These are phyloP conservation scores for Aporophyla nigra DNA, from an alignment of 2,888 invertebrate genomes.

Conservation along the genomic window DNA sequence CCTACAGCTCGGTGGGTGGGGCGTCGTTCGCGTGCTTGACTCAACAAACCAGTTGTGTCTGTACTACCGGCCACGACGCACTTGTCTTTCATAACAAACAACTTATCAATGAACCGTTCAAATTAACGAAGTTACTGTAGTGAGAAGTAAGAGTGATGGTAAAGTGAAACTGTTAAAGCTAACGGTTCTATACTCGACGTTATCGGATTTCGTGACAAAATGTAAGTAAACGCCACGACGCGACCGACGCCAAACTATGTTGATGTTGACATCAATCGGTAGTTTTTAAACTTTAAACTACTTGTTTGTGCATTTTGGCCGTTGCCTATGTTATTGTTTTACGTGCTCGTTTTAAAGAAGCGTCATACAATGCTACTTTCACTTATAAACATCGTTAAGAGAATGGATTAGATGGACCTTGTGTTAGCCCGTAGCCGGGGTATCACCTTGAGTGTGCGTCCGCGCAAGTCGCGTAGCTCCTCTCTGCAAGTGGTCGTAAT, in stretches of 20 bases:
- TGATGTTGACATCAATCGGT: conserved; percentile 57
- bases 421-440: conserved; percentile 77
- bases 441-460: conserved; percentile 82
- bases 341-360: conserved; percentile 38
- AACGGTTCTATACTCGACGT: conserved; percentile 59
- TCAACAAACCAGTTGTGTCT: conserved; percentile 80
- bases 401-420: conserved; percentile 86
- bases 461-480: conserved; percentile 59
- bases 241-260: conserved; percentile 35
- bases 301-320: conserved; percentile 9
- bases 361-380: conserved; percentile 75
- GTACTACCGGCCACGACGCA: conserved; percentile 73
- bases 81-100: conserved; percentile 65
- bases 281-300: conserved; percentile 48
- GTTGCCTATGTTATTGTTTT: conserved; percentile 49
- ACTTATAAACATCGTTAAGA: conserved; percentile 78
- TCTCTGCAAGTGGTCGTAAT: conserved; percentile 61
- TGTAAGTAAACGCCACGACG: conserved; percentile 58
- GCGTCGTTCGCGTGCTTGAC: conserved; percentile 73
- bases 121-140: conserved; percentile 72
- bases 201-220: conserved; percentile 60
- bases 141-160: conserved; percentile 82
- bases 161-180: conserved; percentile 80
- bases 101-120: conserved; percentile 74
- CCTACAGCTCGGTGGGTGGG: conserved; percentile 74